Base-by-base conservation (phyloP, 2,888 invertebrate species). In the Frankliniella intonsa region DNA sequence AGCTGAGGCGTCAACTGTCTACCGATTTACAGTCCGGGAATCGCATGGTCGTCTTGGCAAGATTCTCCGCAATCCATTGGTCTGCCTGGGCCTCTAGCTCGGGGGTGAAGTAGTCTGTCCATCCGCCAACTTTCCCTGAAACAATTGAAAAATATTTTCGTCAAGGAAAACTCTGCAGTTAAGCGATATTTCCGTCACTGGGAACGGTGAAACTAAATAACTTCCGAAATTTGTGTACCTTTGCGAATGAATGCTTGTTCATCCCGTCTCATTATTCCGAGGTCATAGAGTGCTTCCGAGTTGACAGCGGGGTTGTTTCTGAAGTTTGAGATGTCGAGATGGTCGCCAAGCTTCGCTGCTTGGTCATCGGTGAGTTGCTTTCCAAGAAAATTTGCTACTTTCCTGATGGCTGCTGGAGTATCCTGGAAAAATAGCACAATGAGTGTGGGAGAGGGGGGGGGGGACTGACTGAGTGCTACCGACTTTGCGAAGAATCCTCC, bases 91-190 rank as follows among this genome's bases (percentile, higher is more conserved):
- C 87, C 81, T 91, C 90, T 86, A 95, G 90, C 84, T 93, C 91
- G 9, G 91, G 90, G 80, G 92, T 92, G 86, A 94, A 94, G 86
- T 93, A 91, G 81, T 92, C 91, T 81, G 90, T 91, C 94, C 94
- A 95, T 10, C 92, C 93, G 2, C 94, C 90, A 55, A 88, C 88
- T 83, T 87, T 86, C 25, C 90, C 90, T 87, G 82, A 9, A 83
- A 82, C 65, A 80, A 80, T 7, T 5, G 0, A 0, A 55, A 19
- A 14, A 14, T 14, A 12, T 9, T 14, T 55, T 10, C 38, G 38
- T 38, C 2, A 38, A 38, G 38, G 38, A 38, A 38, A 38, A 38
- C 38, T 38, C 38, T 5, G 2, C 38, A 38, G 5, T 38, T 38
- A 2, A 5, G 38, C 38, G 38, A 38, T 38, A 38, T n/a, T n/a